Evolutionary conservation across 2,113 vertebrate genomes (phyloP).

Genomic region (Coptodon rendalli): DNA sequence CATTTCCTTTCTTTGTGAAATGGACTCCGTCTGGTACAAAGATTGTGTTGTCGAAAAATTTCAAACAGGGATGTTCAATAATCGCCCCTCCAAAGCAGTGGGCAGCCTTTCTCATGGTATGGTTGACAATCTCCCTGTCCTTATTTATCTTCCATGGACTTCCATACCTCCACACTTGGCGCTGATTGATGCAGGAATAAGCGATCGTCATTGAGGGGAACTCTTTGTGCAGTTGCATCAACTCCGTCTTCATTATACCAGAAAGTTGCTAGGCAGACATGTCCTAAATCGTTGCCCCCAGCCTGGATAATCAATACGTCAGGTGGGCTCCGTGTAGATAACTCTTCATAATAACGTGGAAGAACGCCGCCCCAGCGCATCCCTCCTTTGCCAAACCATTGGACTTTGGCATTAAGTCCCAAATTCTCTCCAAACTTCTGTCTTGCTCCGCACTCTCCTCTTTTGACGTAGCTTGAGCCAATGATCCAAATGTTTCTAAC

Average conservation of each 20-base stretch:
- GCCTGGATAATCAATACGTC: not conserved
- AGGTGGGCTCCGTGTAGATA: not conserved
- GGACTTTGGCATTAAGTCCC: not conserved
- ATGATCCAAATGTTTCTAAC: not conserved
- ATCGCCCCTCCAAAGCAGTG: not conserved
- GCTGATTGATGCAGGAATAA: not conserved
- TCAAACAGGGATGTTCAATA: not conserved
- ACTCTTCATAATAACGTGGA: not conserved
- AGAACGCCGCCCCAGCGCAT: not conserved
- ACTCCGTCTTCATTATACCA: not conserved
- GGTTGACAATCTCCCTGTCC: not conserved
- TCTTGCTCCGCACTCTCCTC: not conserved
- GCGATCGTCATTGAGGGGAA: not conserved
- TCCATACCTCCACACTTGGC: not conserved
- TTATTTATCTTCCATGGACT: not conserved
- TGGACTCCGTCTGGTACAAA: not conserved
- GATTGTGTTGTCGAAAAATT: not conserved
- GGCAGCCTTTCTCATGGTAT: not conserved
- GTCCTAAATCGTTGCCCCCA: not conserved
- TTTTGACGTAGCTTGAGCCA: not conserved
- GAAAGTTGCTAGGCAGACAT: not conserved
- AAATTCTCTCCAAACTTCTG: not conserved
- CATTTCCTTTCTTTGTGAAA: not conserved
- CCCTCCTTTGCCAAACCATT: not conserved
- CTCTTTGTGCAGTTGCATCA: not conserved